phyloP scores from a whole-genome alignment of 2,888 invertebrate genomes.

The Drosophila infuscata region DNA sequence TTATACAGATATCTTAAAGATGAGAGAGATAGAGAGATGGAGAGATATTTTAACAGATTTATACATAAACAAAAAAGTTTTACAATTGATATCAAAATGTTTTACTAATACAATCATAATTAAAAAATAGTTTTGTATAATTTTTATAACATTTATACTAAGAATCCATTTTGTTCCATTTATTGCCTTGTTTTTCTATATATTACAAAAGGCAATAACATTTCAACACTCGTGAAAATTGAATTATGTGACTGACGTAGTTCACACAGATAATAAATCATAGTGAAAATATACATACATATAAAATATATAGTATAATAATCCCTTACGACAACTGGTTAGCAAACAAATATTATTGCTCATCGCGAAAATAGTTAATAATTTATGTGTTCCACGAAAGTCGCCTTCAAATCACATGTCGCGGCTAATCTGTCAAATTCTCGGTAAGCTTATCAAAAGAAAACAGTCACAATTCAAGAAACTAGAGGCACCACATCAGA shows the following conservation, averaged over 20 bases:
- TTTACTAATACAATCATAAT: neutral
- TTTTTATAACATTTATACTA: too few species aligned
- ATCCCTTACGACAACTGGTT: too few species aligned
- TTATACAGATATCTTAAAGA: neutral
- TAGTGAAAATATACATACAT: neutral
- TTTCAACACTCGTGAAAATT: too few species aligned
- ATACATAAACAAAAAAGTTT: too few species aligned
- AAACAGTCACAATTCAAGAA: slow-evolving; percentile 27
- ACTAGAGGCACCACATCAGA: slow-evolving; percentile 10
- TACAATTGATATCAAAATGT: neutral
- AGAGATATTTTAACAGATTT: too few species aligned
- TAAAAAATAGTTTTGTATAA: neutral
- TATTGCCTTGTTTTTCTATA: too few species aligned
- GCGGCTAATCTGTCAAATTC: neutral
- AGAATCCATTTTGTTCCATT: too few species aligned
- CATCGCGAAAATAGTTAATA: neutral
- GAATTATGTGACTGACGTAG: too few species aligned
- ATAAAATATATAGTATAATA: neutral
- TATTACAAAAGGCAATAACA: too few species aligned
- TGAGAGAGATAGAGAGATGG: too few species aligned
- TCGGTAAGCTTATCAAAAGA: neutral
- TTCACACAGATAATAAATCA: neutral
- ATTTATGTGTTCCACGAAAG: neutral
- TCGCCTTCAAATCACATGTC: neutral
- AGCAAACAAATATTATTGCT: neutral